Base-by-base conservation (phyloP, 2,888 invertebrate genomes). In the Trissoscelio sp. region DNA sequence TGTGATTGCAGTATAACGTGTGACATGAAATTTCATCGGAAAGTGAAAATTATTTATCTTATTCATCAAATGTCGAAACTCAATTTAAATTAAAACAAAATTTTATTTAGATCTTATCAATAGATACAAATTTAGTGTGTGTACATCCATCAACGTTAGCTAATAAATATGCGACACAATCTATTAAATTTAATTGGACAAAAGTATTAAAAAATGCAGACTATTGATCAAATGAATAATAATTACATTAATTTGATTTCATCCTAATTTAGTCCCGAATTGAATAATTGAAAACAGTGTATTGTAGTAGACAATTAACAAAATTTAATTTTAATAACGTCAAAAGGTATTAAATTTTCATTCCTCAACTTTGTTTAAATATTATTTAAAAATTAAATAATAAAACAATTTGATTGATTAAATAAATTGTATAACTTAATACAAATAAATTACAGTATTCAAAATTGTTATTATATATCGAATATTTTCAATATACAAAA, bases 11-110 rank as follows among this genome's bases (percentile, higher is more conserved):
- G 14, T 42, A 44, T 18, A 20, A 44, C 18, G 18, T 18, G 18
- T 5, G 18, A 20, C 18, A 9, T 3, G n/a, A 48, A 48, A 22
- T 48, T 48, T 48, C 22, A 48, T 48, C 48, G 24, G 6, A 48
- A 24, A 3, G 24, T 48, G 12, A 24, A 48, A 22, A 48, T 48
- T 24, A 48, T 48, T 48, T 48, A 48, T 22, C 3, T 24, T 7
- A 24, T 48, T 20, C 24, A 48, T 24, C 24, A 48, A 24, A 12
- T 48, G 24, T 48, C 48, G 4, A 48, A 24, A 11, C 5, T 6
- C 24, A 48, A 48, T 48, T 48, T 22, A 48, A 48, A 24, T 48
- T 48, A 20, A 48, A 48, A 48, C 48, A 12, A 48, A 48, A 48
- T 46, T 24, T 12, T 24, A 48, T 24, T 48, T 24, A 12, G 48